Conservation (phyloP, 2,888 invertebrate species). For the Physocephala rufipes region DNA sequence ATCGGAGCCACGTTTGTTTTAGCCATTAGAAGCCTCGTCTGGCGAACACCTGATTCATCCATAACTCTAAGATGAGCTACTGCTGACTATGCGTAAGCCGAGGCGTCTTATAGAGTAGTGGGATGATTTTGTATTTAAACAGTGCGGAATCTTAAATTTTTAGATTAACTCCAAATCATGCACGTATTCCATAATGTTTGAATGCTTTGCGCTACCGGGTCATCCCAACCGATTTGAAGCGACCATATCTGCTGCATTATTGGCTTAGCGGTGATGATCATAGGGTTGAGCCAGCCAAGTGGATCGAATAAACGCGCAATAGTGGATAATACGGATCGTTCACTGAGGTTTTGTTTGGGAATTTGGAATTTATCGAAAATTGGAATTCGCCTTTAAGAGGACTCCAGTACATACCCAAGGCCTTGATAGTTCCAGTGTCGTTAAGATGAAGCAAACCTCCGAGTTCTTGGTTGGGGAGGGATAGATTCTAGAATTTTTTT, state of each 20-base stretch:
- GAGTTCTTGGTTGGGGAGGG: no score
- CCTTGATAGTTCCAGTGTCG: slow-evolving; percentile 19
- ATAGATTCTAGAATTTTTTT: slow-evolving; percentile 13
- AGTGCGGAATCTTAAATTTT: slow-evolving; percentile 19
- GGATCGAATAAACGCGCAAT: slow-evolving; percentile 35
- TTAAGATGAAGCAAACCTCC: slow-evolving; percentile 9
- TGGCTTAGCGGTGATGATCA: slow-evolving; percentile 29
- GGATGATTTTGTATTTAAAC: slow-evolving; percentile 15
- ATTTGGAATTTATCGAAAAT: slow-evolving; percentile 28
- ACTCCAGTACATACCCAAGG: slow-evolving; percentile 39
- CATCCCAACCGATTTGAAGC: slow-evolving; percentile 21
- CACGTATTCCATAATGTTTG: slow-evolving; percentile 6
- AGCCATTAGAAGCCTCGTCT: slow-evolving; percentile 18
- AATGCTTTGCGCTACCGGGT: slow-evolving; percentile 1
- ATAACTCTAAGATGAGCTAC: slow-evolving; percentile 25
- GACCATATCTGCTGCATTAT: slow-evolving; percentile 29
- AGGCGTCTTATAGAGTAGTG: slow-evolving; percentile 8
- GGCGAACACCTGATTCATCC: not conserved
- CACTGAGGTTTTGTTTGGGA: slow-evolving; percentile 15
- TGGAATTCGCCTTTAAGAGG: slow-evolving; percentile 32
- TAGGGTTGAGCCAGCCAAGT: slow-evolving; percentile 36
- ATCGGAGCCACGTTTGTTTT: slow-evolving; percentile 22
- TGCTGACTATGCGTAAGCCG: slow-evolving; percentile 22
- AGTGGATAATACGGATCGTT: slow-evolving; percentile 24
- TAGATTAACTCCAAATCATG: not conserved